phyloP scores from a whole-genome alignment of 2,113 vertebrate species.

The Cyphomyrus plagiostoma region DNA sequence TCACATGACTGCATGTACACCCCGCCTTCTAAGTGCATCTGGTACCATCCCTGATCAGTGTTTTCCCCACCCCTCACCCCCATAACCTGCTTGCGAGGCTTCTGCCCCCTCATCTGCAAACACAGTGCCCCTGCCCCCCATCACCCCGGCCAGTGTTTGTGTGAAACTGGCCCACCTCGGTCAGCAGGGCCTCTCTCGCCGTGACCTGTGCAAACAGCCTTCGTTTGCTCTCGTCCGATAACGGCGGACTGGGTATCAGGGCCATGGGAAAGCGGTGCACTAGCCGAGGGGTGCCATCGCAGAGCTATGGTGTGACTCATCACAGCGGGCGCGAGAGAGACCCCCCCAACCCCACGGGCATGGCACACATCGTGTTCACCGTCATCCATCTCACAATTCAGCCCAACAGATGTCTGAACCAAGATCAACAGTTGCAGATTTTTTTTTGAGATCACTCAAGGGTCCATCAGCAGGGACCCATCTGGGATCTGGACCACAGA shows the following conservation, averaged over 20 bases:
- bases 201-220: constrained; percentile 47
- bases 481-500: neutral
- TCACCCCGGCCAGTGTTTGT: constrained; percentile 21
- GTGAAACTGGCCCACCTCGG: constrained; percentile 27
- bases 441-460: neutral
- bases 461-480: neutral
- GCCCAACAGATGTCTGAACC: neutral
- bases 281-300: neutral
- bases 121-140: neutral
- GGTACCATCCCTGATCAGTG: neutral
- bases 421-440: neutral
- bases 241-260: neutral
- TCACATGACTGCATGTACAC: neutral
- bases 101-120: neutral
- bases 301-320: neutral
- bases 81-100: neutral
- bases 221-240: constrained; percentile 33
- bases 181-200: constrained; percentile 20
- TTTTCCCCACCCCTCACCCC: neutral
- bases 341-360: neutral
- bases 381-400: neutral
- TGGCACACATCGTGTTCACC: neutral
- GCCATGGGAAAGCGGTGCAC: neutral
- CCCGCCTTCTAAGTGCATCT: neutral
- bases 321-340: neutral